phyloP scores from a whole-genome alignment of 2,113 vertebrate genomes.

The Poeciliopsis turrubarensis region DNA sequence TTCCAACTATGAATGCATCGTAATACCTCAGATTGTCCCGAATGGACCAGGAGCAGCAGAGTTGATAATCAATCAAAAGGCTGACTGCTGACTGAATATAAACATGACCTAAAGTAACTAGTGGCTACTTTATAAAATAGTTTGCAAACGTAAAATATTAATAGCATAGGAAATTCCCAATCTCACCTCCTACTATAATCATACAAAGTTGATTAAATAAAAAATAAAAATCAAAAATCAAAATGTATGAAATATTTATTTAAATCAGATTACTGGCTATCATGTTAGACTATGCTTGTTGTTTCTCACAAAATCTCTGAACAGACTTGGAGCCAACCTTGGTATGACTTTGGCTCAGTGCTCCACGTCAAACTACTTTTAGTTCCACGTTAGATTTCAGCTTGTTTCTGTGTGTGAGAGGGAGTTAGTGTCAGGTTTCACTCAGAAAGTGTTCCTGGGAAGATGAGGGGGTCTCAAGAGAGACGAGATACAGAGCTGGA shows the following conservation, averaged over 20 bases:
- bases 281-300: conserved; percentile 6
- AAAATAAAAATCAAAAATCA: background rate
- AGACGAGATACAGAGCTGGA: conserved; percentile 26
- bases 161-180: background rate
- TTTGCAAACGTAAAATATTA: background rate
- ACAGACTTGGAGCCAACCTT: conserved; percentile 62
- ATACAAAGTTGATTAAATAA: background rate
- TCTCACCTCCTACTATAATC: background rate
- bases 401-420: conserved; percentile 24
- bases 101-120: no score
- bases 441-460: conserved; percentile 62
- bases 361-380: conserved; percentile 51
- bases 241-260: conserved; percentile 2
- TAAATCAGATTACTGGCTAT: background rate
- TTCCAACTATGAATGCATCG: no score
- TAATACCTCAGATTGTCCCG: no score
- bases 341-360: conserved; percentile 56
- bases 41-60: no score
- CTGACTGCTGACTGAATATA: no score
- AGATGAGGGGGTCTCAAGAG: conserved; percentile 62
- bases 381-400: conserved; percentile 34
- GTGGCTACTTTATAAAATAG: no score
- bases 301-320: conserved; percentile 44
- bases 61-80: no score
- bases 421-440: conserved; percentile 49